These are phyloP conservation scores for Apeira syringaria DNA, from an alignment of 2,888 invertebrate species.

Conservation along the genomic window DNA sequence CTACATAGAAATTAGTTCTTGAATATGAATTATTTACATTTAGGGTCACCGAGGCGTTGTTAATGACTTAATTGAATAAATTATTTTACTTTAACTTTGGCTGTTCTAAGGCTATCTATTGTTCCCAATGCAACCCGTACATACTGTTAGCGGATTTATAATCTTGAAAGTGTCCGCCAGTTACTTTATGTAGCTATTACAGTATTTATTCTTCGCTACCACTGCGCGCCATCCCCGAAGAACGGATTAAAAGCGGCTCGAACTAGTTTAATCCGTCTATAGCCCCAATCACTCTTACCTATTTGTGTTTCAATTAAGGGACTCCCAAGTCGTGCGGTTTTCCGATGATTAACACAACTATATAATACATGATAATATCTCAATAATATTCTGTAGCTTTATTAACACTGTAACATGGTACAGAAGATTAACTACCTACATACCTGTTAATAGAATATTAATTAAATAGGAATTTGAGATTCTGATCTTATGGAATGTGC, in stretches of 20 bases:
- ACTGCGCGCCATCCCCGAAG: conserved; percentile 25
- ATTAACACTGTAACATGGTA: conserved; percentile 15
- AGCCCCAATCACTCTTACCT: conserved; percentile 68
- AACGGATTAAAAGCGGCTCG: conserved; percentile 47
- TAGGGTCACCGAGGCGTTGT: too few relatives aligned
- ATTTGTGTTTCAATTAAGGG: conserved; percentile 77
- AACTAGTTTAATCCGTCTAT: conserved; percentile 61
- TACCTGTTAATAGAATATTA: conserved; percentile 17
- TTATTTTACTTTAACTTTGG: too few relatives aligned
- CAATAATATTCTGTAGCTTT: conserved; percentile 17
- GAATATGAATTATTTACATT: too few relatives aligned
- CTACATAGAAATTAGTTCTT: too few relatives aligned
- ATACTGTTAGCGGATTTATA: too few relatives aligned
- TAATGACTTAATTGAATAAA: too few relatives aligned
- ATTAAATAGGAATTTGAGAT: conserved; percentile 22
- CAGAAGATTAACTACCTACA: conserved; percentile 14
- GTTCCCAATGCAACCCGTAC: too few relatives aligned
- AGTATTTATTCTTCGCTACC: too few relatives aligned
- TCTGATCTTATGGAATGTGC: not conserved
- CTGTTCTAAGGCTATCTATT: too few relatives aligned
- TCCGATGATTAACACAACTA: conserved; percentile 58
- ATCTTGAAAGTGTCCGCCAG: too few relatives aligned
- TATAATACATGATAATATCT: conserved; percentile 16
- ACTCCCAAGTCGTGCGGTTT: conserved; percentile 58
- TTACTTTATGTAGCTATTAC: too few relatives aligned